These are phyloP conservation scores for Myotis daubentonii DNA, from an alignment of 2,797 vertebrate genomes.

Conservation along the genomic window DNA sequence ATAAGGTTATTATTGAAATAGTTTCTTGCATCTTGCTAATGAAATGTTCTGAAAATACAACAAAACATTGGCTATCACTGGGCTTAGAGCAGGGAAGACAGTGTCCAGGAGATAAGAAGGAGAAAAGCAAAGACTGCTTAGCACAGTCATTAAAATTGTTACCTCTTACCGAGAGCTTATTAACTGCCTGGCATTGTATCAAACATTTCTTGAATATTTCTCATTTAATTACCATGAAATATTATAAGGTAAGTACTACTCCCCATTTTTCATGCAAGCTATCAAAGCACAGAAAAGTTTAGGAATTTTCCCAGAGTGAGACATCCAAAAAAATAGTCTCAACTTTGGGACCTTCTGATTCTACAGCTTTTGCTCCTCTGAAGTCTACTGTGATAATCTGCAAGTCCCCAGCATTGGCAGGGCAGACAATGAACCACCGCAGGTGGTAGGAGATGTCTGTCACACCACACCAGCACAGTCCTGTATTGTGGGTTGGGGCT, in stretches of 20 bases:
- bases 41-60: neutral
- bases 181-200: neutral
- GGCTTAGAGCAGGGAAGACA: neutral
- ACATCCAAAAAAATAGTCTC: neutral
- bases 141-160: neutral
- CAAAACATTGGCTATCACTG: neutral
- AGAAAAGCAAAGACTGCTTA: constrained; percentile 11
- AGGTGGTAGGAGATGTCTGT: too few species aligned
- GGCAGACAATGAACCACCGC: neutral
- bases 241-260: neutral
- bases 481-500: rapidly evolving
- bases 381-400: neutral
- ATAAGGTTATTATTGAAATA: neutral
- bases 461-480: neutral
- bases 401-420: neutral
- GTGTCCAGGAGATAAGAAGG: neutral
- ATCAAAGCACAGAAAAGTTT: neutral
- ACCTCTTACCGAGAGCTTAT: neutral
- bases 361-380: neutral
- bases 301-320: neutral
- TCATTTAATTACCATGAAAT: neutral
- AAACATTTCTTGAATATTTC: neutral
- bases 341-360: neutral
- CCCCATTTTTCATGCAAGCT: neutral
- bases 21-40: neutral